These are phyloP conservation scores for Lampris megalopsis DNA, from an alignment of 2,113 vertebrate genomes.

Conservation along the genomic window DNA sequence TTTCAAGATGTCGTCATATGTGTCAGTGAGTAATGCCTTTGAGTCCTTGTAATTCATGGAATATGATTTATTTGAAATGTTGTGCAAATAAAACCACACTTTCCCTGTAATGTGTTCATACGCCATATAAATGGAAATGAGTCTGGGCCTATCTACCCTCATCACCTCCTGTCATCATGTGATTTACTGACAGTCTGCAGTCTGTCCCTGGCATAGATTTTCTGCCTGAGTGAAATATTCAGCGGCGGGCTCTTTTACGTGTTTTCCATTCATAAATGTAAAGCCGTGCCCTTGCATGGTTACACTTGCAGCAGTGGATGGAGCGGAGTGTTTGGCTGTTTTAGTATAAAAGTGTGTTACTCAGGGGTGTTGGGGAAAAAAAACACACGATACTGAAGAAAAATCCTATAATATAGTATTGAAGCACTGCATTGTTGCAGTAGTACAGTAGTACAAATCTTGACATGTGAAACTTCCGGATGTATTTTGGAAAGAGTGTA, in stretches of 20 bases:
- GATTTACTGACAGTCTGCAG: constrained; percentile 69
- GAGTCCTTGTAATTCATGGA: constrained; percentile 49
- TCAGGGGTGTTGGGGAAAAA: not conserved
- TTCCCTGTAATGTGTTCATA: constrained; percentile 66
- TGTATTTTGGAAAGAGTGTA: not conserved
- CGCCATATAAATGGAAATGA: constrained; percentile 81
- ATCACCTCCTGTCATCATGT: constrained; percentile 60
- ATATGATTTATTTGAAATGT: constrained; percentile 73
- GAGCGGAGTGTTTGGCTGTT: constrained; percentile 8
- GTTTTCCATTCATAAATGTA: constrained; percentile 38
- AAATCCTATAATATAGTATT: too few relatives aligned
- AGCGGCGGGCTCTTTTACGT: constrained; percentile 34
- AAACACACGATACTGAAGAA: too few relatives aligned
- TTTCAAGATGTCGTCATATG: constrained; percentile 55
- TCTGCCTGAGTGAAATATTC: constrained; percentile 49
- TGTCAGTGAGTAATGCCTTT: constrained; percentile 50
- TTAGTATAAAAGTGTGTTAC: not conserved
- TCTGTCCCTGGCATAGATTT: constrained; percentile 38
- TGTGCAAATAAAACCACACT: constrained; percentile 63
- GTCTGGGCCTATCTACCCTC: constrained; percentile 64
- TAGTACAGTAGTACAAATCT: not conserved
- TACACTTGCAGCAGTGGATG: constrained; percentile 9
- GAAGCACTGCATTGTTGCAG: too few relatives aligned
- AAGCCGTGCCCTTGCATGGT: not conserved
- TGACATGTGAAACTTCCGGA: constrained; percentile 9